phyloP scores from a whole-genome alignment of 2,797 vertebrate species.

The Pseudomugil gertrudae region DNA sequence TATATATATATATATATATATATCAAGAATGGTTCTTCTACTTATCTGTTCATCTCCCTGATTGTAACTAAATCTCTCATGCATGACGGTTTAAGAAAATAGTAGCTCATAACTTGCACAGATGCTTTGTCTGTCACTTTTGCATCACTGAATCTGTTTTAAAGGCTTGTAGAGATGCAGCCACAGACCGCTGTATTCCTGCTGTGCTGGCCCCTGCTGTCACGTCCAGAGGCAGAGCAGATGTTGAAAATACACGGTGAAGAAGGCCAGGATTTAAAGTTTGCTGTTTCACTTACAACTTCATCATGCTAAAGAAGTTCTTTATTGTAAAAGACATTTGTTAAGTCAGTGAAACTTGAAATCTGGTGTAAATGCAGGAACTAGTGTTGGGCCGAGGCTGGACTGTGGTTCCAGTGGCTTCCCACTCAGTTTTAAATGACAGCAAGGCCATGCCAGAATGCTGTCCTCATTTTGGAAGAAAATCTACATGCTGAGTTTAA shows the following conservation, averaged over 20 bases:
- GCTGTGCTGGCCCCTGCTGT: constrained; percentile 22
- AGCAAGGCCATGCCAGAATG: constrained; percentile 17
- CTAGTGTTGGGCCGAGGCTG: constrained; percentile 14
- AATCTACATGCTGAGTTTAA: constrained; percentile 28
- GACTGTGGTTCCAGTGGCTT: constrained; percentile 35
- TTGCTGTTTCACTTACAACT: constrained; percentile 72
- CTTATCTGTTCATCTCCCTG: neutral
- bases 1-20: no score
- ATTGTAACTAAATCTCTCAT: neutral
- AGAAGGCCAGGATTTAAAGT: constrained; percentile 54
- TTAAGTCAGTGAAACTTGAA: constrained; percentile 79
- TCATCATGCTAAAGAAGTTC: constrained; percentile 77
- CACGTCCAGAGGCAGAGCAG: constrained; percentile 83
- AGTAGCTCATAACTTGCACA: constrained; percentile 13
- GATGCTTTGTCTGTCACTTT: constrained; percentile 8
- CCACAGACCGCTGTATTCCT: constrained; percentile 16
- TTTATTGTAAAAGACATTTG: constrained; percentile 73
- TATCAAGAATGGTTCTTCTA: neutral
- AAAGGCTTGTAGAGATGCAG: constrained; percentile 6
- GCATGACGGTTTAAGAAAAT: neutral
- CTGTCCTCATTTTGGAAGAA: constrained; percentile 4
- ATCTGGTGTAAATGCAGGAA: constrained; percentile 16
- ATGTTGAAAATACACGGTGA: constrained; percentile 74
- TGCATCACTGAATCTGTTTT: constrained; percentile 9
- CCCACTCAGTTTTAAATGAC: constrained; percentile 23